Base-by-base conservation (phyloP, 2,888 invertebrate species). In the Drosophila nr. perissopoda region DNA sequence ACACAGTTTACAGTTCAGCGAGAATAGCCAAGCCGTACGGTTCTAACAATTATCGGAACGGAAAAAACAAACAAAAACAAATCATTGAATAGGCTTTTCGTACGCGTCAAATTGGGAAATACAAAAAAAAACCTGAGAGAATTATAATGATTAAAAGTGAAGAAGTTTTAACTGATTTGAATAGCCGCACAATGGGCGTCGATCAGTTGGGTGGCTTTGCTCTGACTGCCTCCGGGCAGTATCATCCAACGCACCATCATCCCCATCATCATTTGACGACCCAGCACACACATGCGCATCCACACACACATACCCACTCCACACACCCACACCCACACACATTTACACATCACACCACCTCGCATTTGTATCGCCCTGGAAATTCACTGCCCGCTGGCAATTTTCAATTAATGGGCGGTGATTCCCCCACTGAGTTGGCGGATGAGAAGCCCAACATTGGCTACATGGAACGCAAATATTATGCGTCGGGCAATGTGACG, bases 91-190 rank as follows among this genome's bases (percentile, higher is more conserved):
- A 54, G 45, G 21, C 25, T 45, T 59, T 36, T 7, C 27, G 29
- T 16, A 29, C 40, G 73, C 53, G 61, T 57, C 38, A 42, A 34
- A 62, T 16, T 51, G 27, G 52, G 66, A 60, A 66, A 40, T 8
- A 16, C 11, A 10, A 78, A 38, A 3, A 3, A 11, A 31, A 64
- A 38, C 38, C 34, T 36, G 0, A 27, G n/a, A 54, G 34, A 66
- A 59, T 86, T 16, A 74, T 69, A 33, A 92, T 92, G 92, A 92
- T 92, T 36, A 92, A 92, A 87, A 92, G 91, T 87, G 92, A 92
- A 84, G 92, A 92, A 62, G 78, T 56, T 45, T 56, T 91, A 67
- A 80, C 90, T 45, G 92, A 92, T 51, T 62, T 88, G 49, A 76
- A 82, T 56, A 72, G 75, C 54, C 80, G 82, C 67, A 54, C 58